These are phyloP conservation scores for Eira barbara DNA, from an alignment of 2,113 vertebrate genomes.

Conservation along the genomic window DNA sequence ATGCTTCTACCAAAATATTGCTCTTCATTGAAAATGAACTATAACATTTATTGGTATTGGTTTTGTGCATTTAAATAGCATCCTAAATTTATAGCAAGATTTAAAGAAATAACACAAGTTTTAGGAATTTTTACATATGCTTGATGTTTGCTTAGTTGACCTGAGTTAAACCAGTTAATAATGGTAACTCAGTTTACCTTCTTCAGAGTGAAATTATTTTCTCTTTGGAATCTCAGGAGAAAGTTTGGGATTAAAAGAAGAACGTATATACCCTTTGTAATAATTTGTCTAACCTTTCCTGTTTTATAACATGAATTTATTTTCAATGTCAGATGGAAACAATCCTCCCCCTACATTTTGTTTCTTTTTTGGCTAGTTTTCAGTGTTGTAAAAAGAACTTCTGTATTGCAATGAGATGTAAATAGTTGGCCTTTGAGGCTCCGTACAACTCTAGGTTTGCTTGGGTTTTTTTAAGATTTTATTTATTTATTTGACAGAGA, in stretches of 20 bases:
- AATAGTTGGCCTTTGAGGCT: neutral
- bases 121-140: neutral
- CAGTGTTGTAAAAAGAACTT: neutral
- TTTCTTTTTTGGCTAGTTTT: neutral
- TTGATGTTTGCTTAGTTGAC: neutral
- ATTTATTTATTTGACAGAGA: too few relatives aligned
- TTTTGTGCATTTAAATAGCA: neutral
- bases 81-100: neutral
- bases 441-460: neutral
- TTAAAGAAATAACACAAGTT: neutral
- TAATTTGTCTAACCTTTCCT: neutral
- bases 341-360: neutral
- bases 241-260: neutral
- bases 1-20: neutral
- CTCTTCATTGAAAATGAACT: neutral
- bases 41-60: neutral
- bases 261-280: neutral
- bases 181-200: neutral
- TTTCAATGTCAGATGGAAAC: neutral
- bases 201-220: neutral
- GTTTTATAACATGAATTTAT: neutral
- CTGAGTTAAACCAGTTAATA: neutral
- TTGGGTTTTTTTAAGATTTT: neutral
- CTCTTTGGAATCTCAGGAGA: neutral
- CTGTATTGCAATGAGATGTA: neutral